Evolutionary conservation across 2,888 invertebrate genomes (phyloP).

Genomic region (Oeneis ivallda): DNA sequence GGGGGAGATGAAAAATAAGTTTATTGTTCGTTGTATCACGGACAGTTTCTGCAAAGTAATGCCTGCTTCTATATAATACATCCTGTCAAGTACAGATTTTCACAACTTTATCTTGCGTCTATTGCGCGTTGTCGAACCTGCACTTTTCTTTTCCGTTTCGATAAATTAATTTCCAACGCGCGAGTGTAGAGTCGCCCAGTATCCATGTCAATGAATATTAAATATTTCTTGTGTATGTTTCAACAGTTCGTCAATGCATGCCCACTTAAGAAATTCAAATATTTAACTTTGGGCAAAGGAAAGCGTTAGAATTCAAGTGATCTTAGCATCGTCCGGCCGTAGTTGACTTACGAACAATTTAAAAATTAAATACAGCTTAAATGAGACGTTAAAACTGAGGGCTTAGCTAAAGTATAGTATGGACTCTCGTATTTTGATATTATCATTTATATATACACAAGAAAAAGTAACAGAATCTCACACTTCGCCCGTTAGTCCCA

Average conservation of each 20-base stretch:
- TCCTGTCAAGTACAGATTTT: background rate
- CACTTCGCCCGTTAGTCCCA: background rate
- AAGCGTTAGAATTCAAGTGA: conserved; percentile 82
- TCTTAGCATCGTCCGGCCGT: conserved; percentile 69
- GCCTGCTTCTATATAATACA: background rate
- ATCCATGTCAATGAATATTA: conserved; percentile 71
- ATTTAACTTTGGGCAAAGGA: conserved; percentile 79
- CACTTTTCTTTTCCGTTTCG: conserved; percentile 3
- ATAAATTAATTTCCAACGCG: conserved; percentile 51
- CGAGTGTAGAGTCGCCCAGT: conserved; percentile 52
- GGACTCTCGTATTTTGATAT: conserved; percentile 40
- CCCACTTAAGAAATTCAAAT: conserved; percentile 81
- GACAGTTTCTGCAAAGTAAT: background rate
- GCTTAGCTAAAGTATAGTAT: conserved; percentile 55
- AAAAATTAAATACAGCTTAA: conserved; percentile 77
- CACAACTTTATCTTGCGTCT: background rate
- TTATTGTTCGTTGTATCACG: too few species aligned
- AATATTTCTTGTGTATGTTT: conserved; percentile 70
- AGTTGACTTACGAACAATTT: conserved; percentile 78
- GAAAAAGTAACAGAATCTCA: background rate
- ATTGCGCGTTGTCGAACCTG: background rate
- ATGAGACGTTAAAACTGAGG: conserved; percentile 71
- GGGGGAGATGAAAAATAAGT: too few species aligned
- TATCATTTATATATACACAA: too few species aligned
- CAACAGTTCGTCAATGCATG: conserved; percentile 75